phyloP scores from a whole-genome alignment of 2,888 invertebrate species.

The Andrena fulva region DNA sequence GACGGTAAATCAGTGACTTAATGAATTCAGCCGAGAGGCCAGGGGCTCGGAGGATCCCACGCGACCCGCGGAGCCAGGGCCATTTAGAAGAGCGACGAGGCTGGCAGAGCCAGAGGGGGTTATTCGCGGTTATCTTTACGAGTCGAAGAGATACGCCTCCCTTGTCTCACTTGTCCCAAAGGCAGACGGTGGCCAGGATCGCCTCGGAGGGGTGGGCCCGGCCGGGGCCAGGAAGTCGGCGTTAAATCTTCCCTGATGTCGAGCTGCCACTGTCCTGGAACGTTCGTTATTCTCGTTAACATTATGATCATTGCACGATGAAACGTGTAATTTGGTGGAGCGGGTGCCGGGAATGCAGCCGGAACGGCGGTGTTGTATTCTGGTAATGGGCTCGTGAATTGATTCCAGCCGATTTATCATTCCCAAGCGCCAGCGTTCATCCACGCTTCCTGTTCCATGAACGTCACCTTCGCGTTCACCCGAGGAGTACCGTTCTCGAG shows the following conservation, averaged over 20 bases:
- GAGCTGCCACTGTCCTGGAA: conserved; percentile 54
- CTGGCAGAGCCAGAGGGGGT: conserved; percentile 62
- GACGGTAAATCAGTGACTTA: conserved; percentile 82
- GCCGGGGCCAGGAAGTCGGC: conserved; percentile 77
- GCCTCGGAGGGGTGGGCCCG: conserved; percentile 47
- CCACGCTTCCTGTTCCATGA: neutral
- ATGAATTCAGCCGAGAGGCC: conserved; percentile 78
- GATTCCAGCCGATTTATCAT: neutral
- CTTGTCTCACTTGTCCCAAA: conserved; percentile 65
- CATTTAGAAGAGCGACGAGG: conserved; percentile 59
- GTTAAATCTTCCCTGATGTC: conserved; percentile 77
- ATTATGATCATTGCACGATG: conserved; percentile 62
- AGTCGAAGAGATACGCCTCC: conserved; percentile 79
- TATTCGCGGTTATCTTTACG: conserved; percentile 81
- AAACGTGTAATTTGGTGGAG: conserved; percentile 51
- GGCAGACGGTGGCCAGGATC: conserved; percentile 31
- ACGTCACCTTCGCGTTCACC: neutral
- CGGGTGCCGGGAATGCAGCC: conserved; percentile 4
- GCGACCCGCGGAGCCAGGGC: conserved; percentile 56
- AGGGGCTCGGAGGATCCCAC: conserved; percentile 46
- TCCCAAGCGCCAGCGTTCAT: neutral
- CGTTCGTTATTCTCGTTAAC: conserved; percentile 63
- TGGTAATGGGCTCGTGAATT: neutral
- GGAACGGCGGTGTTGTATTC: neutral
- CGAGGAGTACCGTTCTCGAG: neutral